Evolutionary conservation across 2,113 vertebrate species (phyloP).

Genomic region (Scartelaos histophorus): DNA sequence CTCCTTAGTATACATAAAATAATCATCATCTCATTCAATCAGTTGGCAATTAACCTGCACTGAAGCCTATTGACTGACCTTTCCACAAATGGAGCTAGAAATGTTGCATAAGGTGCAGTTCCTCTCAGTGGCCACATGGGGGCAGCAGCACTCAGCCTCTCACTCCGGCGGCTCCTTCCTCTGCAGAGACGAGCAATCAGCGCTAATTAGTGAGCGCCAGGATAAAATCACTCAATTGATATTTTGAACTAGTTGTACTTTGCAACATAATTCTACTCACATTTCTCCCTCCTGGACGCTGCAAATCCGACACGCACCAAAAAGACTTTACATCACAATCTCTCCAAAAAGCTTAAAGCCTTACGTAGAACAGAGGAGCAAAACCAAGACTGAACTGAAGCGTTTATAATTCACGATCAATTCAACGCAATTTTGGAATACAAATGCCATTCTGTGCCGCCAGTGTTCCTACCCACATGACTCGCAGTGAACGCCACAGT

Average conservation of each 20-base stretch:
- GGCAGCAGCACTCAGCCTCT: conserved; percentile 62
- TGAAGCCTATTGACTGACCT: background rate
- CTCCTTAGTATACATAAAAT: background rate
- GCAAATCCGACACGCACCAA: conserved; percentile 24
- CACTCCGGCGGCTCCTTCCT: background rate
- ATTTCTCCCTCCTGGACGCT: conserved; percentile 1
- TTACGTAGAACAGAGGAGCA: conserved; percentile 32
- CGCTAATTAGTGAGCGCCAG: conserved; percentile 22
- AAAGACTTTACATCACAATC: conserved; percentile 40
- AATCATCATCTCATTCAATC: conserved; percentile 3
- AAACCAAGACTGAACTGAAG: conserved; percentile 39
- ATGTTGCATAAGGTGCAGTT: background rate
- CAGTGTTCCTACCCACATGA: background rate
- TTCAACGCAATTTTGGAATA: conserved; percentile 44
- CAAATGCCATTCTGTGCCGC: conserved; percentile 26
- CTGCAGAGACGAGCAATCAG: conserved; percentile 3
- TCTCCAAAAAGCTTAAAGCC: conserved; percentile 40
- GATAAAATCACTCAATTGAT: conserved; percentile 20
- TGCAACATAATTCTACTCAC: conserved; percentile 18
- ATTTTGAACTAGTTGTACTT: conserved; percentile 26
- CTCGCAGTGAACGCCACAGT: no score
- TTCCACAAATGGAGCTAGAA: background rate
- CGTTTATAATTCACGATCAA: conserved; percentile 52
- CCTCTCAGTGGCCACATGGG: conserved; percentile 51
- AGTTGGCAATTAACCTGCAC: background rate